These are phyloP conservation scores for Hydrozoanthus gracilis DNA, from an alignment of 92 coral and sea anemone species.

Conservation along the genomic window DNA sequence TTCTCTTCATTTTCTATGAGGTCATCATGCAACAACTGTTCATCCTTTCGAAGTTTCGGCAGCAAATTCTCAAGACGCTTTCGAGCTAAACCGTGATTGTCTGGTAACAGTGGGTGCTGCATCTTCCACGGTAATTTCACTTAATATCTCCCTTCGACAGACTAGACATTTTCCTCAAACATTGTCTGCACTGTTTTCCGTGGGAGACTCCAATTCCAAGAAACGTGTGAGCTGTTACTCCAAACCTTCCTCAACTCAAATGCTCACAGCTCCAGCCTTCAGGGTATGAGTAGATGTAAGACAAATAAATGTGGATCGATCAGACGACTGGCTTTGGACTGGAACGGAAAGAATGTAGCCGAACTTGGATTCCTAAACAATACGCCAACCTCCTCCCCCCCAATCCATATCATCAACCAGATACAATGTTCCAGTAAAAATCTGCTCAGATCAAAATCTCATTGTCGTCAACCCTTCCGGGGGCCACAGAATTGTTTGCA, in stretches of 20 bases:
- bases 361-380: too few relatives aligned
- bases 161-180: background rate
- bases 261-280: too few relatives aligned
- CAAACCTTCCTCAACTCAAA: background rate
- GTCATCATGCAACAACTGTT: constrained; percentile 17
- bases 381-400: too few relatives aligned
- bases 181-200: constrained; percentile 35
- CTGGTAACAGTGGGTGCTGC: constrained; percentile 37
- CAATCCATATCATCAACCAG: too few relatives aligned
- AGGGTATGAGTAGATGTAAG: too few relatives aligned
- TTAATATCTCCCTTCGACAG: constrained; percentile 30
- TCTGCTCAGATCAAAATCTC: too few relatives aligned
- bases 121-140: constrained; percentile 42
- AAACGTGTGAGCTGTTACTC: constrained; percentile 15
- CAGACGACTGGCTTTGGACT: constrained; percentile 1
- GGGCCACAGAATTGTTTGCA: too few relatives aligned
- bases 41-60: background rate
- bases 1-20: constrained; percentile 46
- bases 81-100: constrained; percentile 25
- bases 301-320: constrained; percentile 34
- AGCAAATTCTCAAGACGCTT: constrained; percentile 3
- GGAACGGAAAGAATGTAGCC: too few relatives aligned
- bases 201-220: constrained; percentile 11
- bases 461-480: too few relatives aligned
- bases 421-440: too few relatives aligned